Evolutionary conservation across 2,888 invertebrate species (phyloP).

Genomic region (Priocnemis perturbator): DNA sequence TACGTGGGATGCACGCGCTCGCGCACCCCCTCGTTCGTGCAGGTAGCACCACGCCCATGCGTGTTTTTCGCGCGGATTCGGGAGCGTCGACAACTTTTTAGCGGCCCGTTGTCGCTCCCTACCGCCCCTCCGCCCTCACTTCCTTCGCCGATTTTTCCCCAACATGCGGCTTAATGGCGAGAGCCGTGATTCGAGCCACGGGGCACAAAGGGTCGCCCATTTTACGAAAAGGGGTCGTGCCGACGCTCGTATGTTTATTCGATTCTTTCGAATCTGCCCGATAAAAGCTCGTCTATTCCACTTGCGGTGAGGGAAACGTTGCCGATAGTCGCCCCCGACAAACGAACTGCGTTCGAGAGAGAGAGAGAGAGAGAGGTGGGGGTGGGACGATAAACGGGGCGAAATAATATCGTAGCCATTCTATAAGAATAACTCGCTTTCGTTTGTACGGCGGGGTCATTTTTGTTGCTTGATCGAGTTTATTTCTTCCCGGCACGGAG

Average conservation of each 20-base stretch:
- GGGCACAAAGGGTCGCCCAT: constrained; percentile 29
- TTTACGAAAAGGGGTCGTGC: constrained; percentile 18
- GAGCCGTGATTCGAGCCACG: constrained; percentile 27
- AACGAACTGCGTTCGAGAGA: too few relatives aligned
- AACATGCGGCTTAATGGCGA: constrained; percentile 39
- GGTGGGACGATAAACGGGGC: not conserved
- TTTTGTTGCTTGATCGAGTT: too few relatives aligned
- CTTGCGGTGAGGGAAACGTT: not conserved
- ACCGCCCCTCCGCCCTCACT: constrained; percentile 2
- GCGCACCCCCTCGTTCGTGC: not conserved
- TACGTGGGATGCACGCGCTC: not conserved
- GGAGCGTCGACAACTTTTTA: constrained; percentile 46
- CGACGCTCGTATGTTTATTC: constrained; percentile 24
- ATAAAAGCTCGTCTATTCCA: constrained; percentile 8
- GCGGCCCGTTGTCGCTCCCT: constrained; percentile 14
- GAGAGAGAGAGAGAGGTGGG: too few relatives aligned
- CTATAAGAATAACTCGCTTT: too few relatives aligned
- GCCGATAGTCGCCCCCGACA: too few relatives aligned
- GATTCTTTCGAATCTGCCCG: constrained; percentile 12
- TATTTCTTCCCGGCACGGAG: too few relatives aligned
- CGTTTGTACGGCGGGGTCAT: too few relatives aligned
- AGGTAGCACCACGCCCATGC: constrained; percentile 29
- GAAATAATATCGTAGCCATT: constrained; percentile 6
- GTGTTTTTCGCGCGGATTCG: constrained; percentile 42
- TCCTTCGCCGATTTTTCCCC: not conserved